These are phyloP conservation scores for Nipponacmea schrenckii DNA, from an alignment of 2,888 invertebrate genomes.

Conservation along the genomic window DNA sequence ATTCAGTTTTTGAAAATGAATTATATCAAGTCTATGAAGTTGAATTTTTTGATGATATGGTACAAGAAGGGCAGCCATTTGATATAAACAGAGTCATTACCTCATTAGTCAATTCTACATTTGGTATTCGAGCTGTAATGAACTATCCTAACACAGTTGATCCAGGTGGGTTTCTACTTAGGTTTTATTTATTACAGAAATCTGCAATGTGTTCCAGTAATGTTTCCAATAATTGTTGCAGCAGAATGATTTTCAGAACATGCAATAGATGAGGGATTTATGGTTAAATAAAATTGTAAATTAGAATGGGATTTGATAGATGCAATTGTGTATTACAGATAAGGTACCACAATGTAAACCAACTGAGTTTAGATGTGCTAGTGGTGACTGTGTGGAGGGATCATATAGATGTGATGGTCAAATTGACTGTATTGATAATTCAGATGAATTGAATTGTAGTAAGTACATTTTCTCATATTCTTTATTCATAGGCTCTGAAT, in stretches of 20 bases:
- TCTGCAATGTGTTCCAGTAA: background rate
- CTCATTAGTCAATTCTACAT: slow-evolving; percentile 44
- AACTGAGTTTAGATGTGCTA: slow-evolving; percentile 74
- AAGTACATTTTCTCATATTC: slow-evolving; percentile 32
- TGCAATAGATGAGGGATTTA: no score
- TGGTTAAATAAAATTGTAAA: no score
- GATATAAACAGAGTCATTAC: slow-evolving; percentile 37
- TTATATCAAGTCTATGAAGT: slow-evolving; percentile 56
- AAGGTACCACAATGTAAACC: slow-evolving; percentile 69
- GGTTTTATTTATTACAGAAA: background rate
- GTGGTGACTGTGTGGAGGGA: slow-evolving; percentile 80
- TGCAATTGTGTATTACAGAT: no score
- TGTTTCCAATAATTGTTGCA: background rate
- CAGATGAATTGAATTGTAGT: slow-evolving; percentile 60
- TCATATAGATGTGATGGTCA: slow-evolving; percentile 57
- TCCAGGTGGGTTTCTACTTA: slow-evolving; percentile 25
- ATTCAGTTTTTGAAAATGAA: slow-evolving; percentile 39
- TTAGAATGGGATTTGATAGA: no score
- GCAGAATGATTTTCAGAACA: no score
- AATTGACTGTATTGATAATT: slow-evolving; percentile 57
- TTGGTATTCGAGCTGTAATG: slow-evolving; percentile 55
- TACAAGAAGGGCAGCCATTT: slow-evolving; percentile 42
- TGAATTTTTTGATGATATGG: slow-evolving; percentile 50
- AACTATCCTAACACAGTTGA: slow-evolving; percentile 44
- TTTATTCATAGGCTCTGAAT: background rate